These are phyloP conservation scores for Heliothis peltigera DNA, from an alignment of 2,888 invertebrate genomes.

Conservation along the genomic window DNA sequence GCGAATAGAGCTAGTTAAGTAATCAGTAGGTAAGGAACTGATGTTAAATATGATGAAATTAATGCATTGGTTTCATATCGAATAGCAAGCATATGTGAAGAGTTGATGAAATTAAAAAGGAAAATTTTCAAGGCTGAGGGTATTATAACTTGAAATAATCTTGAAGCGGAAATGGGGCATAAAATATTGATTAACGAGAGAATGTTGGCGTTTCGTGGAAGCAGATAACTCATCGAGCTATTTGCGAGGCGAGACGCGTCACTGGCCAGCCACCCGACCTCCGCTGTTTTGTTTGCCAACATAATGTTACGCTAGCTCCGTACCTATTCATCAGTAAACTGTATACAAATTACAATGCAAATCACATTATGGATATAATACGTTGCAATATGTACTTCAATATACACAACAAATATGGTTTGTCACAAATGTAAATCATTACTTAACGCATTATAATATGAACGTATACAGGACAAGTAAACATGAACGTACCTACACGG, in stretches of 20 bases:
- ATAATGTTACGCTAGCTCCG: conserved; percentile 38
- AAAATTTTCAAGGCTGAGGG: conserved; percentile 32
- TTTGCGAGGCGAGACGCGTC: conserved; percentile 54
- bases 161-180: conserved; percentile 65
- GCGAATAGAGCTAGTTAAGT: not conserved
- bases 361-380: conserved; percentile 27
- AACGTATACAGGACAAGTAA: not conserved
- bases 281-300: conserved; percentile 55
- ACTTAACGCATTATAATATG: not conserved
- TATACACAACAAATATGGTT: not conserved
- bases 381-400: conserved; percentile 21
- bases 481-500: too few species aligned
- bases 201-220: conserved; percentile 61
- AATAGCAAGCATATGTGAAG: not conserved
- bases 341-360: conserved; percentile 41
- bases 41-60: not conserved
- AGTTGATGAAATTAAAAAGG: conserved; percentile 12
- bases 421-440: conserved; percentile 21
- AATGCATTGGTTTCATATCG: not conserved
- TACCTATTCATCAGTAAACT: conserved; percentile 38
- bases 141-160: conserved; percentile 50
- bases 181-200: conserved; percentile 69
- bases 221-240: conserved; percentile 61
- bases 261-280: conserved; percentile 33
- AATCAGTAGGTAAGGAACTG: not conserved